Evolutionary conservation across 2,797 vertebrate species (phyloP).

Genomic region (Dallia pectoralis): DNA sequence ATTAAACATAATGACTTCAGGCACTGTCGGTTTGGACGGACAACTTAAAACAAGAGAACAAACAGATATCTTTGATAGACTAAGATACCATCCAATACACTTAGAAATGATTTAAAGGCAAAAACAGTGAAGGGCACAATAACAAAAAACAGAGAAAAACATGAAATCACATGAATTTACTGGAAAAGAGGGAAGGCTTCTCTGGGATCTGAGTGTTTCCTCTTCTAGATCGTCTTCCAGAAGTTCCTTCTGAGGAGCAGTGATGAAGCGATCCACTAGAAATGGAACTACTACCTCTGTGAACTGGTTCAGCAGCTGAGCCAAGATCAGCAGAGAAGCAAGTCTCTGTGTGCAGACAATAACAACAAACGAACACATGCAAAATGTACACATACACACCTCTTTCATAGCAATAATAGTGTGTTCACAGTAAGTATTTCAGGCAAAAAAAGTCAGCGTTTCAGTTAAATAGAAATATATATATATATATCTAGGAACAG

Average conservation of each 20-base stretch:
- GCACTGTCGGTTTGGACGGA: no score
- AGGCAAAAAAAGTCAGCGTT: background rate
- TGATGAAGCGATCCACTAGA: conserved; percentile 72
- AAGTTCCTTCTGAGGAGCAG: conserved; percentile 54
- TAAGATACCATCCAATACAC: background rate
- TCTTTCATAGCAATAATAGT: background rate
- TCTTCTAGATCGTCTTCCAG: conserved; percentile 72
- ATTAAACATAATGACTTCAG: no score
- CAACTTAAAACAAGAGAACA: background rate
- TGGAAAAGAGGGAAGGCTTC: conserved; percentile 68
- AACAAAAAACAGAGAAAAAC: background rate
- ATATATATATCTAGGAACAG: no score
- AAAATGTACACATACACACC: background rate
- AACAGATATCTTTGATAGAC: background rate
- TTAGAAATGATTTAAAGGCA: background rate
- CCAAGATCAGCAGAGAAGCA: conserved; percentile 74
- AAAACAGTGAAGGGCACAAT: background rate
- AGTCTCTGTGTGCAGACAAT: conserved; percentile 64
- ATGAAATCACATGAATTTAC: conserved; percentile 49
- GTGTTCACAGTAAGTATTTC: background rate
- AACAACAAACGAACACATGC: background rate
- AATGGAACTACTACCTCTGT: conserved; percentile 78
- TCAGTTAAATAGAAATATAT: background rate
- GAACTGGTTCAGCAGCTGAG: conserved; percentile 78
- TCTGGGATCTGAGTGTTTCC: conserved; percentile 75